Percentiles rank a stretch among this genome's conserved stretches.
phyloP scores from a whole-genome alignment of 1,140 invertebrate genomes.

The Hirudo medicinalis region DNA sequence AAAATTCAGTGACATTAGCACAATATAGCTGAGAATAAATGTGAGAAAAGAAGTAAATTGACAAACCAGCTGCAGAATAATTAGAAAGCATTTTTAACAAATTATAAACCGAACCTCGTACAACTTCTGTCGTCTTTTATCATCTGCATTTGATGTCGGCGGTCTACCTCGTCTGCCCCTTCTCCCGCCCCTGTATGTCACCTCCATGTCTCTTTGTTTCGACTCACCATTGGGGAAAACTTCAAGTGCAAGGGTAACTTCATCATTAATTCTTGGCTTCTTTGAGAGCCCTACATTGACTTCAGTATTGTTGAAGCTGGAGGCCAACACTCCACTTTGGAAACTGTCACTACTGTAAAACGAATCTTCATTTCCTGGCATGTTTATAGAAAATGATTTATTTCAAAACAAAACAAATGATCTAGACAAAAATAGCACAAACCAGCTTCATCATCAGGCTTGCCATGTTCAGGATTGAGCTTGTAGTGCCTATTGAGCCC shows the following conservation, averaged over 20 bases:
- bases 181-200: background rate
- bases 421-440: background rate
- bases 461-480: constrained; percentile 51
- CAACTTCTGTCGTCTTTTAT: background rate
- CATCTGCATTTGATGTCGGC: background rate
- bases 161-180: background rate
- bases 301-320: background rate
- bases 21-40: too few species aligned
- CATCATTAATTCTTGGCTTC: background rate
- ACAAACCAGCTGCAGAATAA: background rate
- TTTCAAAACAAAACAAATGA: background rate
- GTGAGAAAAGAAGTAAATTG: background rate
- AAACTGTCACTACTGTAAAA: constrained; percentile 9
- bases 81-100: background rate
- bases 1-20: too few species aligned
- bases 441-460: constrained; percentile 8
- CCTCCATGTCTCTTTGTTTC: background rate
- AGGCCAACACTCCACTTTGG: background rate
- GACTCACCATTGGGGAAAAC: background rate
- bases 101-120: background rate
- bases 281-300: background rate
- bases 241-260: constrained; percentile 4
- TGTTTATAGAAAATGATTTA: background rate
- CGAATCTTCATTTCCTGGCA: background rate
- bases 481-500: constrained; percentile 49